phyloP scores from a whole-genome alignment of 30 jellyfish, hydroid and myxozoan species.

The Morbakka virulenta region DNA sequence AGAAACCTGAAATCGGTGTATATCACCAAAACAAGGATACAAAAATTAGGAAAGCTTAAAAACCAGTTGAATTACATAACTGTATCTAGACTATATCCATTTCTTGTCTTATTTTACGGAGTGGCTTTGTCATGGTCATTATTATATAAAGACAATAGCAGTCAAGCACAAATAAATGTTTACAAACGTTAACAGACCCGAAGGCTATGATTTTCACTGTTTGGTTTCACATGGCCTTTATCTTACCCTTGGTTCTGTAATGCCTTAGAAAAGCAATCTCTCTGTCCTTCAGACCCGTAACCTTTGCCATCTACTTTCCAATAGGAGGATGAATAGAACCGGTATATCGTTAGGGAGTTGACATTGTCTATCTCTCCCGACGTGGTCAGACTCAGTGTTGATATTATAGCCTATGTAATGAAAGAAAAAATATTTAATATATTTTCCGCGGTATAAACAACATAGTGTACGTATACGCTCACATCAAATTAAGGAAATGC shows the following conservation, averaged over 20 bases:
- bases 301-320: constrained; percentile 85
- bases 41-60: too few relatives aligned
- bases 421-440: too few relatives aligned
- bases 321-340: constrained; percentile 47
- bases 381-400: constrained; percentile 25
- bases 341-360: constrained; percentile 35
- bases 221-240: too few relatives aligned
- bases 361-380: constrained; percentile 70
- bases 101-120: too few relatives aligned
- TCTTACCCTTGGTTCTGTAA: constrained; percentile 71
- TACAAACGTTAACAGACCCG: background rate
- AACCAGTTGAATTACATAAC: too few relatives aligned
- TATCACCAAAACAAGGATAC: too few relatives aligned
- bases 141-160: background rate
- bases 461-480: too few relatives aligned
- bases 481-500: too few relatives aligned
- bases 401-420: too few relatives aligned
- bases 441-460: too few relatives aligned
- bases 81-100: too few relatives aligned
- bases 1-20: too few relatives aligned
- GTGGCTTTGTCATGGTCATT: background rate
- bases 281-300: constrained; percentile 65
- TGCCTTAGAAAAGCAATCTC: constrained; percentile 50
- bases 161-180: background rate
- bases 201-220: background rate